phyloP scores from a whole-genome alignment of 23 tunicate genomes.

The Ascidia mentula region DNA sequence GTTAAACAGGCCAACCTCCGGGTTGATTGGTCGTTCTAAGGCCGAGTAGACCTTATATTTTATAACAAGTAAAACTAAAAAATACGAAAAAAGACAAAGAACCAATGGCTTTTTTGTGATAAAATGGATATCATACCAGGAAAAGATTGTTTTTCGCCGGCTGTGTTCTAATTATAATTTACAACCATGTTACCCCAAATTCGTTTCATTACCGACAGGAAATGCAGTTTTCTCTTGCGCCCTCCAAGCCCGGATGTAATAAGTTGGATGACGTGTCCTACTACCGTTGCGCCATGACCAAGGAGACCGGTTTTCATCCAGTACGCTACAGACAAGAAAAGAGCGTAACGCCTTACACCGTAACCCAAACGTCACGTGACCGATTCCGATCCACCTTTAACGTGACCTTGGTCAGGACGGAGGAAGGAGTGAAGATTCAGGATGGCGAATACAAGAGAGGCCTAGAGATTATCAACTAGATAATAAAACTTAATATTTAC shows the following conservation, averaged over 20 bases:
- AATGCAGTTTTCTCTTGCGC: slow-evolving; percentile 28
- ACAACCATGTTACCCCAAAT: neutral
- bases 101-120: neutral
- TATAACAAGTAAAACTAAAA: no score
- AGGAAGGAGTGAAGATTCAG: slow-evolving; percentile 7
- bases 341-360: slow-evolving; percentile 33
- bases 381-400: slow-evolving; percentile 25
- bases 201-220: neutral
- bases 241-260: slow-evolving; percentile 31
- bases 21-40: no score
- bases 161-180: neutral
- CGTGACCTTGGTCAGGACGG: slow-evolving; percentile 18
- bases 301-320: slow-evolving; percentile 16
- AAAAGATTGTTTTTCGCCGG: neutral
- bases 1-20: no score
- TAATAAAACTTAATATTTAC: no score
- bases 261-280: slow-evolving; percentile 29
- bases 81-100: neutral
- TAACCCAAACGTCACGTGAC: slow-evolving; percentile 12
- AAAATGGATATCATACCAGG: neutral
- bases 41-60: no score
- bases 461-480: slow-evolving; percentile 14
- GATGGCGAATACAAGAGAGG: slow-evolving; percentile 30
- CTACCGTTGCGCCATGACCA: slow-evolving; percentile 28
- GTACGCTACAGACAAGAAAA: slow-evolving; percentile 44